These are phyloP conservation scores for Momotus momota DNA, from an alignment of 2,797 vertebrate genomes.

Conservation along the genomic window DNA sequence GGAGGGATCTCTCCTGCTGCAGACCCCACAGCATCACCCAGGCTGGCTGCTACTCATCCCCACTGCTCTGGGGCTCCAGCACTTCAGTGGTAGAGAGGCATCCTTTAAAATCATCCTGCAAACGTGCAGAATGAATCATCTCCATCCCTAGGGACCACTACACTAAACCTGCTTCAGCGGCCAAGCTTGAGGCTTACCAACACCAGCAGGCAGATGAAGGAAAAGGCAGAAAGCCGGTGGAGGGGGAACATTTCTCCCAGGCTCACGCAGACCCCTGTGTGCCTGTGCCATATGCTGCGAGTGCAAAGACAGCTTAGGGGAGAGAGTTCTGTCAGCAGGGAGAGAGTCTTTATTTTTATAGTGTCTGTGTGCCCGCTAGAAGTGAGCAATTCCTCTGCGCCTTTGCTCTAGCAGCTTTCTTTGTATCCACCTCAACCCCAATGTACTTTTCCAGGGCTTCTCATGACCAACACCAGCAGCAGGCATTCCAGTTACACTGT, in stretches of 20 bases:
- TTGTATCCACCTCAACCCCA: neutral
- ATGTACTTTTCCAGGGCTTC: neutral
- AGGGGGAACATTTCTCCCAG: fast-evolving
- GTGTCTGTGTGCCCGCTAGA: fast-evolving
- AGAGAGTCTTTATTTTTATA: neutral
- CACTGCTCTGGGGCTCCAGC: neutral
- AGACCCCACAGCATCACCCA: neutral
- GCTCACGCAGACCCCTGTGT: fast-evolving
- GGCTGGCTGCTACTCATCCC: neutral
- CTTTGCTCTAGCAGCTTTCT: neutral
- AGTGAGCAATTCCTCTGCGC: neutral
- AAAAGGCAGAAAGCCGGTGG: neutral
- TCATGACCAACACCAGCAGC: neutral
- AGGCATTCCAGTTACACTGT: neutral
- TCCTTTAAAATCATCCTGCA: neutral
- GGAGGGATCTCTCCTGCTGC: neutral
- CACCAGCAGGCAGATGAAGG: neutral
- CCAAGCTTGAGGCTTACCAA: neutral
- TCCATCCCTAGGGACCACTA: neutral
- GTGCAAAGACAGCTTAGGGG: neutral
- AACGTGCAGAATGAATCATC: fast-evolving
- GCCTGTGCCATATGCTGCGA: fast-evolving
- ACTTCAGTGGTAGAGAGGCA: neutral
- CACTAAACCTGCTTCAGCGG: neutral
- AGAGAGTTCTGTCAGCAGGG: neutral